Percentiles rank a stretch among this genome's conserved stretches.
phyloP scores from a whole-genome alignment of 2,113 vertebrate species.

The Ailuropoda melanoleuca region DNA sequence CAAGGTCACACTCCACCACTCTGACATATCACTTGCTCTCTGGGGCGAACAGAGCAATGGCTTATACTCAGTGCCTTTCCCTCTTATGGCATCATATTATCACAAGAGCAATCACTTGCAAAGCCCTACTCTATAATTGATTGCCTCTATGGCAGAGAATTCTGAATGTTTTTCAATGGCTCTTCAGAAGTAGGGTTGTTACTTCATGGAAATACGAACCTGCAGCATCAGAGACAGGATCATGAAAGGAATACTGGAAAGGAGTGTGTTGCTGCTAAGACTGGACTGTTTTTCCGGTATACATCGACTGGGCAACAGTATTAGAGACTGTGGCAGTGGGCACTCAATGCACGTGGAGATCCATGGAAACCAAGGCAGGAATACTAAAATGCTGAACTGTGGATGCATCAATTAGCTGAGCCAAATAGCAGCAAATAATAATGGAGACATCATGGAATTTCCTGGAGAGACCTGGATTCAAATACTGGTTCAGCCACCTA shows the following conservation, averaged over 20 bases:
- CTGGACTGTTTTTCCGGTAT: background rate
- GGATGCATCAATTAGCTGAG: background rate
- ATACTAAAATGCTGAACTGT: background rate
- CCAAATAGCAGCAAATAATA: background rate
- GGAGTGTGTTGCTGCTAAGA: background rate
- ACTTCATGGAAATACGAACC: background rate
- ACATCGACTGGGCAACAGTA: fast-evolving
- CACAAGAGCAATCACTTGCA: background rate
- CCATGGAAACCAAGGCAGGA: background rate
- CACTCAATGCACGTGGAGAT: background rate
- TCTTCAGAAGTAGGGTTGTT: background rate
- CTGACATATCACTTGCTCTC: background rate
- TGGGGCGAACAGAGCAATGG: background rate
- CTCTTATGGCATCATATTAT: background rate
- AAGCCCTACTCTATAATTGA: background rate
- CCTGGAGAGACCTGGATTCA: background rate
- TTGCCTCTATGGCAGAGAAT: background rate
- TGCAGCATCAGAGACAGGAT: background rate
- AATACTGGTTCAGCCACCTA: background rate
- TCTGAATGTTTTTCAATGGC: background rate
- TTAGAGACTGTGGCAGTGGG: background rate
- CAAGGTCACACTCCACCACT: background rate
- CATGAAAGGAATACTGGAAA: background rate
- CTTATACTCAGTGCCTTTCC: background rate
- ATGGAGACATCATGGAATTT: background rate